Base-by-base conservation (phyloP, 2,113 vertebrate genomes). In the Rhinolophus sinicus region DNA sequence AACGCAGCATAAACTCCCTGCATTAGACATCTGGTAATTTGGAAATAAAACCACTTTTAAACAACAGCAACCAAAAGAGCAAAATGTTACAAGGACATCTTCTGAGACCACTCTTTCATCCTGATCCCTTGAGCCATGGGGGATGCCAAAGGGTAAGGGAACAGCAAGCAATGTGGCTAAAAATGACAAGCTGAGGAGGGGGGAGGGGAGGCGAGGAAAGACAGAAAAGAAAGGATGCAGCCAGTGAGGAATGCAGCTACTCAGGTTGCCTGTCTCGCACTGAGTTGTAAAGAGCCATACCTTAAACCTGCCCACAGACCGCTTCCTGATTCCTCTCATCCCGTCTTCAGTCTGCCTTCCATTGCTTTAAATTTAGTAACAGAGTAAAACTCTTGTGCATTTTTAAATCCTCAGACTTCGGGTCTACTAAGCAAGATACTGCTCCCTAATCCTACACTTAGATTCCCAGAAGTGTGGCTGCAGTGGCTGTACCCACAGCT, bases 31-130 rank as follows among this genome's bases (percentile, higher is more conserved):
- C 3, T 28, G 35, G 4, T 30, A 4, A 77, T 26, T 44, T 40
- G 65, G 44, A 65, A 77, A 47, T 47, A 72, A 62, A 62, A 65
- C 40, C 56, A n/a, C 64, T 95, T 90, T 72, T 60, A 14, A 88
- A 94, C 38, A 78, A 84, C 13, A 72, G 62, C 52, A 95, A 70
- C 78, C 85, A 93, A 56, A 92, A 72, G 47, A 65, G 62, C 33
- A 70, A 90, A 47, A 47, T 30, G 44, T 67, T 78, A 44, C 33
- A 88, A 56, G 28, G 40, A 44, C 11, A 72, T 52, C 85, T 90
- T 52, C 85, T 90, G 52, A 76, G 24, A 75, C 22, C 7, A 21
- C 16, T 58, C 38, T 33, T 67, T 64, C 69, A 35, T 72, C 44
- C 44, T 35, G 40, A 82, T 5, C 44, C 33, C 24, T 6, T 15